Percentiles rank a stretch among this genome's conserved stretches.
Evolutionary conservation across 1,140 invertebrate species (phyloP).

Genomic region (Belonocnema kinseyi): DNA sequence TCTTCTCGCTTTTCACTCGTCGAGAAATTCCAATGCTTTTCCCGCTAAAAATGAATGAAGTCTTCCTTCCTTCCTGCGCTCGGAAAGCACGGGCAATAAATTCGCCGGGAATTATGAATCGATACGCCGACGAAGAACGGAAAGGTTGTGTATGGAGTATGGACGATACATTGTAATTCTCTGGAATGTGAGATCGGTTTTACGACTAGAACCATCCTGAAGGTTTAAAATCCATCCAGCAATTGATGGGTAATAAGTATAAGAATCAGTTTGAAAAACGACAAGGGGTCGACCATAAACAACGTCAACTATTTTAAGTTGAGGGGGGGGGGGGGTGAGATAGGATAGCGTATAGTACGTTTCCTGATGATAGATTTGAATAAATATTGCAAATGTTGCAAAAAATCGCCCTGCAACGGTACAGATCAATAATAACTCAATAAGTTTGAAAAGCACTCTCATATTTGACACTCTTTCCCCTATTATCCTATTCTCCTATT

Average conservation of each 20-base stretch:
- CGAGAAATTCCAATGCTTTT: neutral
- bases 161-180: constrained; percentile 47
- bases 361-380: no score
- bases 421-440: no score
- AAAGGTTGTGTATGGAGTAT: constrained; percentile 36
- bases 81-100: constrained; percentile 46
- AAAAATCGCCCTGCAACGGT: no score
- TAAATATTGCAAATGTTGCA: no score
- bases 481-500: no score
- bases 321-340: no score
- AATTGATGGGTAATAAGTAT: constrained; percentile 6
- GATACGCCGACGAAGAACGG: constrained; percentile 43
- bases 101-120: constrained; percentile 55
- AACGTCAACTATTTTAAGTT: no score
- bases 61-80: constrained; percentile 29
- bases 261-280: neutral
- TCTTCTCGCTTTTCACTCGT: constrained; percentile 35
- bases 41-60: constrained; percentile 33
- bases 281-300: neutral
- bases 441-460: no score
- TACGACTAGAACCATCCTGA: constrained; percentile 21
- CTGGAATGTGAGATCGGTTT: constrained; percentile 45
- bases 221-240: neutral
- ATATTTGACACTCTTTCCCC: no score
- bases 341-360: no score